Evolutionary conservation across 2,888 invertebrate species (phyloP).

Genomic region (Gari tellinella): DNA sequence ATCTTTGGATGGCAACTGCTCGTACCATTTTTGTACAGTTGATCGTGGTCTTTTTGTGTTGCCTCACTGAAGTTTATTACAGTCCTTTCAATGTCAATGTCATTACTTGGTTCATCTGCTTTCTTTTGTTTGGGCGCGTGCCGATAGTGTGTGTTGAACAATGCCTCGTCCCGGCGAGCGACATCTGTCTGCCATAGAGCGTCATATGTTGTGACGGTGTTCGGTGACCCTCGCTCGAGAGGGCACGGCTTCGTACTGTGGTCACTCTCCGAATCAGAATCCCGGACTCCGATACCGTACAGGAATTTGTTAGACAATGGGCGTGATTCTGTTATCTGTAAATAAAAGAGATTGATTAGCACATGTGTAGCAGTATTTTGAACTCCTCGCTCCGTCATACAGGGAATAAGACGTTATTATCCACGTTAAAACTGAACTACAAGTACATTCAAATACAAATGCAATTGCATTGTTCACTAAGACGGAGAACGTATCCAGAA

Average conservation of each 20-base stretch:
- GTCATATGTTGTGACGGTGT: neutral
- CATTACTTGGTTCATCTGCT: neutral
- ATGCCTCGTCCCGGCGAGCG: neutral
- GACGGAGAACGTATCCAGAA: too few relatives aligned
- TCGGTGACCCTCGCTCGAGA: neutral
- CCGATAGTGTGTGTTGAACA: neutral
- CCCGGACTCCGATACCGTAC: constrained; percentile 29
- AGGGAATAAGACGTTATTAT: too few relatives aligned
- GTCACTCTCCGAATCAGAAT: constrained; percentile 43
- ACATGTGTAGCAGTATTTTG: too few relatives aligned
- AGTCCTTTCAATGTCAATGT: neutral
- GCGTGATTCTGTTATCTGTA: constrained; percentile 55
- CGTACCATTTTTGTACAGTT: constrained; percentile 49
- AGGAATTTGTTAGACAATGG: constrained; percentile 31
- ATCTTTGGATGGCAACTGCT: constrained; percentile 62
- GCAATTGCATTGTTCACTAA: too few relatives aligned
- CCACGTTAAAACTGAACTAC: too few relatives aligned
- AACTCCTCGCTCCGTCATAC: too few relatives aligned
- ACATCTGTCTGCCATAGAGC: constrained; percentile 4
- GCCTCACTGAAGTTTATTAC: constrained; percentile 1
- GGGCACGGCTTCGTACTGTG: neutral
- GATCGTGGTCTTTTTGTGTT: constrained; percentile 15
- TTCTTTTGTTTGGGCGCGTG: neutral
- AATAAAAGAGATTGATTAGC: neutral
- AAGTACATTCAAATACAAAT: too few relatives aligned